phyloP scores from a whole-genome alignment of 1,140 invertebrate genomes.

The Ostrea edulis region DNA sequence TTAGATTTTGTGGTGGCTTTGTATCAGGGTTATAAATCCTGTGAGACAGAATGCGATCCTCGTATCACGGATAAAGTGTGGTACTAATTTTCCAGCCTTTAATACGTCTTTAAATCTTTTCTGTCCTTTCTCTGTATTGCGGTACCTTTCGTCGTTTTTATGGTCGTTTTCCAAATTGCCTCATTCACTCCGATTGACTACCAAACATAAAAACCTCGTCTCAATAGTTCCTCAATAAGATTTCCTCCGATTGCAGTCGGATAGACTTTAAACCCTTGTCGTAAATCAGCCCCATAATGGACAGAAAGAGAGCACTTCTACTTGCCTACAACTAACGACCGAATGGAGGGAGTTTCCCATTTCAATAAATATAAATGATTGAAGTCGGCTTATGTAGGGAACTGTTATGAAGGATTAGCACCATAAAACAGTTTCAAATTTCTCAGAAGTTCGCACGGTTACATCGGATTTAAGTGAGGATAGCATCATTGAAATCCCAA shows the following conservation, averaged over 20 bases:
- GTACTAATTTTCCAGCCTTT: constrained; percentile 16
- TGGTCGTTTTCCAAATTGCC: constrained; percentile 25
- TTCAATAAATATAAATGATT: constrained; percentile 34
- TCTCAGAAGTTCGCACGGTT: constrained; percentile 17
- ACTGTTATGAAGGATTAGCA: background rate
- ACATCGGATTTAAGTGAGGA: constrained; percentile 22
- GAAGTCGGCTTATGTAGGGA: constrained; percentile 8
- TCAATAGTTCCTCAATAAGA: constrained; percentile 37
- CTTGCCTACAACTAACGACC: background rate
- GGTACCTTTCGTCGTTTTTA: background rate
- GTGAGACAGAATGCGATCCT: background rate
- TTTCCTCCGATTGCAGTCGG: background rate
- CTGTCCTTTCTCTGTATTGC: constrained; percentile 15
- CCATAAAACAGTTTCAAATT: constrained; percentile 36
- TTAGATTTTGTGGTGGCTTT: background rate
- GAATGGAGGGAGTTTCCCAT: constrained; percentile 22
- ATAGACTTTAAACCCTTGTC: constrained; percentile 25
- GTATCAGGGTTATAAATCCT: background rate
- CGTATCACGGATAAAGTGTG: background rate
- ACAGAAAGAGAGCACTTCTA: background rate
- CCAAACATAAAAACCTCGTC: background rate
- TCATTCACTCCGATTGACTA: constrained; percentile 32
- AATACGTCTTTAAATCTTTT: background rate
- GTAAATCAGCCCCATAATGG: constrained; percentile 8
- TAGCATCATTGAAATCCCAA: constrained; percentile 15